A percentile compares a stretch with the other conserved stretches of the same genome.
Conservation (phyloP, 2,888 invertebrate species). For the Heliconius erato region DNA sequence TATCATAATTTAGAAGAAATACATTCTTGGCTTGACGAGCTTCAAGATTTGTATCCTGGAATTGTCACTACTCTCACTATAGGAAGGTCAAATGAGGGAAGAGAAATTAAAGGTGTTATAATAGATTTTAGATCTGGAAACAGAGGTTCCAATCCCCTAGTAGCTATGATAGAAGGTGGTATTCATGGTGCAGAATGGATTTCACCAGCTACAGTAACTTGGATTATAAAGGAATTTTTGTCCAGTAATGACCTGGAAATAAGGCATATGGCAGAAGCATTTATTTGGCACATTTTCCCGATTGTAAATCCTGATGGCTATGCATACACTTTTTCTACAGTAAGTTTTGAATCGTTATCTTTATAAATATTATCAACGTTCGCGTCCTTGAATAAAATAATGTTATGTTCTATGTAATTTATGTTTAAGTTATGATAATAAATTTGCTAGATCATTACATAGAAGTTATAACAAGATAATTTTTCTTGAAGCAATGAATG, state of each 20-base stretch:
- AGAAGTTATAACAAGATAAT: not conserved
- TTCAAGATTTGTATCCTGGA: conserved; percentile 76
- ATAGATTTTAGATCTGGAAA: conserved; percentile 62
- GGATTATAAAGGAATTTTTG: conserved; percentile 89
- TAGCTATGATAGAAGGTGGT: conserved; percentile 76
- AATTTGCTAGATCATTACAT: not conserved
- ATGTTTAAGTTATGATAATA: not conserved
- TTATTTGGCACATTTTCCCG: conserved; percentile 92
- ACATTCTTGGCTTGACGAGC: conserved; percentile 85
- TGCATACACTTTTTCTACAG: conserved; percentile 86
- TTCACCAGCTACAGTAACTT: conserved; percentile 89
- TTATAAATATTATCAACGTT: not conserved
- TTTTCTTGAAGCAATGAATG: not conserved
- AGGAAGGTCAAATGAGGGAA: conserved; percentile 78
- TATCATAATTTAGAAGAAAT: conserved; percentile 87
- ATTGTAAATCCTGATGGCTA: conserved; percentile 92
- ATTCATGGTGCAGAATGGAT: conserved; percentile 93
- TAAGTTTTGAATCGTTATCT: conserved; percentile 66
- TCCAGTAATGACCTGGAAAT: conserved; percentile 85
- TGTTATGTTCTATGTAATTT: not conserved
- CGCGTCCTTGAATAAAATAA: not conserved
- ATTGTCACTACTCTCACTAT: conserved; percentile 71
- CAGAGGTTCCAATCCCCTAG: conserved; percentile 51
- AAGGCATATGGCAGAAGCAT: conserved; percentile 86
- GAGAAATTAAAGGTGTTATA: conserved; percentile 79